Conservation (phyloP, 2,113 vertebrate genomes). For the Hippocampus comes region DNA sequence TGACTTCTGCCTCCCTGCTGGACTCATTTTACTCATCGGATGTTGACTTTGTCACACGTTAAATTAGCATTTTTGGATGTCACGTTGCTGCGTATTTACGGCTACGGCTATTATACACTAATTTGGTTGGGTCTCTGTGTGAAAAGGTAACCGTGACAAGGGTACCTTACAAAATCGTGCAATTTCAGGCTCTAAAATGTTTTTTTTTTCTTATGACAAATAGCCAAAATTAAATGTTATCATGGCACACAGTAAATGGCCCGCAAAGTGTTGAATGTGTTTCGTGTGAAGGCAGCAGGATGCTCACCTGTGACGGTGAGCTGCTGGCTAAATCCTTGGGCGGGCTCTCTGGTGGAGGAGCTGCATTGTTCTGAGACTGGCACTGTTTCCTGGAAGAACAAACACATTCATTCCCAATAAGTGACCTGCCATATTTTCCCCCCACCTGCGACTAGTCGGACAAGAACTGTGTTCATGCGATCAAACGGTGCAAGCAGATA, state of each 20-base stretch:
- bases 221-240: no score
- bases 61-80: no score
- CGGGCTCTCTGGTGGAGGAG: slow-evolving; percentile 75
- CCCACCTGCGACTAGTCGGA: neutral
- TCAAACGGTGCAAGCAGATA: neutral
- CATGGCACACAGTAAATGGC: neutral
- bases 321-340: slow-evolving; percentile 79
- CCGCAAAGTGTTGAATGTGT: neutral
- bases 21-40: no score
- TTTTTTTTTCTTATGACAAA: no score
- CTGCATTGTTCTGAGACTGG: slow-evolving; percentile 73
- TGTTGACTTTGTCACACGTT: no score
- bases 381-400: slow-evolving; percentile 80
- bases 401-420: slow-evolving; percentile 5
- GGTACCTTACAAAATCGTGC: no score
- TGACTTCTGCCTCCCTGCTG: no score
- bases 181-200: no score
- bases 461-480: neutral
- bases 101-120: no score
- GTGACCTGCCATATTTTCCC: neutral
- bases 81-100: no score
- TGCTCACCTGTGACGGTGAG: slow-evolving; percentile 84
- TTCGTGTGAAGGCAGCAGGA: neutral
- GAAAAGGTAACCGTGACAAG: no score
- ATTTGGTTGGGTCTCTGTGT: no score